phyloP scores from a whole-genome alignment of 2,888 invertebrate species.

The Resseliella maxima region DNA sequence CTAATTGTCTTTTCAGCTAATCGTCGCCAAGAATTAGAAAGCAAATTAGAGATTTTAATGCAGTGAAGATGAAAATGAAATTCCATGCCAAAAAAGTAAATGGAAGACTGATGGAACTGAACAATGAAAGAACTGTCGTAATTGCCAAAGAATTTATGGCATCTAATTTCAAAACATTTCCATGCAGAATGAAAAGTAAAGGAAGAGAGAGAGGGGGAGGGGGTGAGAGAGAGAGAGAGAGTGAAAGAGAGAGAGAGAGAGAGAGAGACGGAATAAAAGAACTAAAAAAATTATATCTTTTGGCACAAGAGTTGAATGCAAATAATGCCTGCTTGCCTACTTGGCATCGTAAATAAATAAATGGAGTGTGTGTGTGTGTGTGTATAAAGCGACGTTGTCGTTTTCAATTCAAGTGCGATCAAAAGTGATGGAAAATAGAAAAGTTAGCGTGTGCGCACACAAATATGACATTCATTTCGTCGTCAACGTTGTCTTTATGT shows the following conservation, averaged over 20 bases:
- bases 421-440: not conserved
- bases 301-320: slow-evolving; percentile 11
- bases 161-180: not conserved
- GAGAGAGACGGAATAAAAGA: no score
- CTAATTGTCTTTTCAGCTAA: slow-evolving; percentile 25
- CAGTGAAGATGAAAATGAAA: not conserved
- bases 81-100: not conserved
- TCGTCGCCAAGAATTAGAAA: slow-evolving; percentile 17
- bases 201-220: not conserved
- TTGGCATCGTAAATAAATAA: slow-evolving; percentile 5
- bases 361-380: no score
- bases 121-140: not conserved
- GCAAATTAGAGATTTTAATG: slow-evolving; percentile 32
- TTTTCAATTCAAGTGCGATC: slow-evolving; percentile 9
- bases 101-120: not conserved
- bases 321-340: not conserved
- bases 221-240: no score
- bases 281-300: no score
- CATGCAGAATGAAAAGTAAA: not conserved
- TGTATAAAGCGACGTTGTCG: not conserved
- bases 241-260: no score
- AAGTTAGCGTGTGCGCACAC: no score
- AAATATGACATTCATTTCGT: no score
- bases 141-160: slow-evolving; percentile 26
- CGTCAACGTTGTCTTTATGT: no score